These are phyloP conservation scores for Menura novaehollandiae DNA, from an alignment of 2,113 vertebrate species.

Conservation along the genomic window DNA sequence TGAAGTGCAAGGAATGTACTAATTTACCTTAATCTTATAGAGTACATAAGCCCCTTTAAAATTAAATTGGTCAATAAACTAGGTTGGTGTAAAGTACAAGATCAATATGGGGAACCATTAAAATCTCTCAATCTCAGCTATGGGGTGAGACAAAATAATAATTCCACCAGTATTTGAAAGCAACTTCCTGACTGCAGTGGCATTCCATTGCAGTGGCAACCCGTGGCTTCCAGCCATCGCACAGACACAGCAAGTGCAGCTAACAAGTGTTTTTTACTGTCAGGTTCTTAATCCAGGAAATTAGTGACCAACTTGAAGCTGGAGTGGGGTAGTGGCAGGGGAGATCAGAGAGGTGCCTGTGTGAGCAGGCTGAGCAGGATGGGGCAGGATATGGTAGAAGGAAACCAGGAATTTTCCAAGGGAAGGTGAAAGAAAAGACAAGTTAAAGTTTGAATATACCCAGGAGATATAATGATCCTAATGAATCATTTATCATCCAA, in stretches of 20 bases:
- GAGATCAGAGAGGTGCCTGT: accelerated
- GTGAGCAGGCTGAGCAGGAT: neutral
- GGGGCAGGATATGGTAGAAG: neutral
- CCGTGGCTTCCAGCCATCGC: neutral
- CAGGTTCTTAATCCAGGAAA: neutral
- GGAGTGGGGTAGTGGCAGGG: neutral
- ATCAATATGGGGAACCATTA: neutral
- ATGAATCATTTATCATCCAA: neutral
- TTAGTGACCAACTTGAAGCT: neutral
- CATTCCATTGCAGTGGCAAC: neutral
- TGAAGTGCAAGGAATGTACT: conserved; percentile 17
- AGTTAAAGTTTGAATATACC: neutral
- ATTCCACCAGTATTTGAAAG: neutral
- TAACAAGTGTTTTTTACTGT: neutral
- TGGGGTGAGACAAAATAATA: neutral
- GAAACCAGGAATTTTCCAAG: neutral
- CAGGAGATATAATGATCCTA: neutral
- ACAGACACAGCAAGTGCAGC: neutral
- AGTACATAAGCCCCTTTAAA: neutral
- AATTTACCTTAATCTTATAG: conserved; percentile 30
- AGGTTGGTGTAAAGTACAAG: neutral
- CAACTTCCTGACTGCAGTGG: neutral
- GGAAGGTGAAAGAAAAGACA: neutral
- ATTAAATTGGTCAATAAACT: conserved; percentile 10
- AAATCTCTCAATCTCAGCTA: neutral